phyloP scores from a whole-genome alignment of 2,888 invertebrate genomes.

The Chaetogeoica ovagalla region DNA sequence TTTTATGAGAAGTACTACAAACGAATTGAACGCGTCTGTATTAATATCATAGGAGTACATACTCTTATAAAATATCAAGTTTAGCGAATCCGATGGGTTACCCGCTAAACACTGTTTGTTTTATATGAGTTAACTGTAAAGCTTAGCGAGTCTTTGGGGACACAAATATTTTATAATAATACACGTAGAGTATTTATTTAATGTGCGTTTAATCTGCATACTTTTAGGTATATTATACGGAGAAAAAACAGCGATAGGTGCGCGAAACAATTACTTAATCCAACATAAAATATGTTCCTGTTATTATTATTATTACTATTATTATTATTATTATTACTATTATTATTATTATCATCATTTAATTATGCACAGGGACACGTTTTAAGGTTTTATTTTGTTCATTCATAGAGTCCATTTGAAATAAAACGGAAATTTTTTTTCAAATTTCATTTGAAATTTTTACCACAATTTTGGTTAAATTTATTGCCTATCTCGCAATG shows the following conservation, averaged over 20 bases:
- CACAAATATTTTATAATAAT: neutral
- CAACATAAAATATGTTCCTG: neutral
- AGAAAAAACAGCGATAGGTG: neutral
- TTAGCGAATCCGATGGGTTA: slow-evolving; percentile 3
- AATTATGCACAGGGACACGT: neutral
- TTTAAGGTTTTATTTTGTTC: neutral
- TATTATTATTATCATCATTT: no score
- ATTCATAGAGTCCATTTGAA: neutral
- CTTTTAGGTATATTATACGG: neutral
- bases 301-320: no score
- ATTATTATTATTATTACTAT: no score
- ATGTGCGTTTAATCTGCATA: neutral
- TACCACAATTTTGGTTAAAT: neutral
- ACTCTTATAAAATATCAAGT: neutral
- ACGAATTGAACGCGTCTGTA: neutral
- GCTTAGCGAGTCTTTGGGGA: slow-evolving; percentile 10
- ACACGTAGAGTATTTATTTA: neutral
- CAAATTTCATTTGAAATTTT: neutral
- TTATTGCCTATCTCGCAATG: no score
- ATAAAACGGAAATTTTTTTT: neutral
- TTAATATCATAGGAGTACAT: neutral
- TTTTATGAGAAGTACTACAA: neutral
- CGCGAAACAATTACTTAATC: neutral
- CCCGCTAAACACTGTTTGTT: neutral
- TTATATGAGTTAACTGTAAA: slow-evolving; percentile 7